A percentile compares a stretch with the other conserved stretches of the same genome.
phyloP scores from a whole-genome alignment of 2,113 vertebrate species.

The Mustela nigripes region DNA sequence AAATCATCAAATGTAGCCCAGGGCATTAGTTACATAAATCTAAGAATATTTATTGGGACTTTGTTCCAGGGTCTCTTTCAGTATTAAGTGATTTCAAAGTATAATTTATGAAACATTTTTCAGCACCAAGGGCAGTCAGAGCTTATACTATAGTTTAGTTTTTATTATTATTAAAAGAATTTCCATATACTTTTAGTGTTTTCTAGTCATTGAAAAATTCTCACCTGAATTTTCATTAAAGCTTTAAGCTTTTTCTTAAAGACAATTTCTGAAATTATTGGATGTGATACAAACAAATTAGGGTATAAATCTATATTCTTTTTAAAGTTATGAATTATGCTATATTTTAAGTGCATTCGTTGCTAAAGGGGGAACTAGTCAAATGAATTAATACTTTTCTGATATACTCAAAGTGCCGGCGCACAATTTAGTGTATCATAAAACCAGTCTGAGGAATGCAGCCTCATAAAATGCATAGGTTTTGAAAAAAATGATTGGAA shows the following conservation, averaged over 20 bases:
- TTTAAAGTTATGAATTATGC: not conserved
- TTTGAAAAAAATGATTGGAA: not conserved
- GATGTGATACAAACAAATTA: not conserved
- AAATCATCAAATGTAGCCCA: constrained; percentile 50
- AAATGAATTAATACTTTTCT: not conserved
- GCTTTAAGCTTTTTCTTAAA: not conserved
- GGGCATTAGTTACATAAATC: constrained; percentile 59
- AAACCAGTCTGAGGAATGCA: not conserved
- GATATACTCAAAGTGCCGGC: not conserved
- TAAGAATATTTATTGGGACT: constrained; percentile 56
- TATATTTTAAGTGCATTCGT: not conserved
- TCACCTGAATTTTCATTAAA: not conserved
- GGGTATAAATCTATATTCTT: not conserved
- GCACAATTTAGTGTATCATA: not conserved
- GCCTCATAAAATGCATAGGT: not conserved
- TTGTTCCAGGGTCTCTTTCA: constrained; percentile 47
- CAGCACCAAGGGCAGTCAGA: constrained; percentile 53
- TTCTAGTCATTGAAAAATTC: not conserved
- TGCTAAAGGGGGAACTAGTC: not conserved
- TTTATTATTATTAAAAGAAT: constrained; percentile 60
- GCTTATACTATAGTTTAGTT: constrained; percentile 51
- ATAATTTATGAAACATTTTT: constrained; percentile 76
- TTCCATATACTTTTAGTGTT: constrained; percentile 51
- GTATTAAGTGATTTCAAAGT: constrained; percentile 70
- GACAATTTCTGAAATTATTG: not conserved